These are phyloP conservation scores for Thumatha senex DNA, from an alignment of 2,888 invertebrate species.

Conservation along the genomic window DNA sequence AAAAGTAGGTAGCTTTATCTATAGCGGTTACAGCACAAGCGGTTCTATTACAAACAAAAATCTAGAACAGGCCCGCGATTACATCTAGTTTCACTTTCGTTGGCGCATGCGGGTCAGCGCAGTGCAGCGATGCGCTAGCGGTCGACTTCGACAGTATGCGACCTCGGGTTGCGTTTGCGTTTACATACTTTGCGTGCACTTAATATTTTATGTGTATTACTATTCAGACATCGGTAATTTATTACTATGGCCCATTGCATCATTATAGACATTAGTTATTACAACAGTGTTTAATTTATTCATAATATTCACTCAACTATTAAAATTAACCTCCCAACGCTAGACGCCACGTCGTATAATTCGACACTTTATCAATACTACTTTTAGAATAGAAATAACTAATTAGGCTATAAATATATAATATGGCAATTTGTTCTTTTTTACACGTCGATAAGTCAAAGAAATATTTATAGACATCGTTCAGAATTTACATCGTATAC, in stretches of 20 bases:
- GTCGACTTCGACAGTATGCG: slow-evolving; percentile 23
- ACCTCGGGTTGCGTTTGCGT: slow-evolving; percentile 41
- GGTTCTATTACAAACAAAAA: slow-evolving; percentile 47
- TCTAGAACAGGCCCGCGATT: slow-evolving; percentile 55
- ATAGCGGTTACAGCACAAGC: slow-evolving; percentile 9
- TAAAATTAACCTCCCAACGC: too few species aligned
- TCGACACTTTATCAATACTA: too few species aligned
- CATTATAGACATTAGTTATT: background rate
- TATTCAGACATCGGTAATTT: slow-evolving; percentile 22
- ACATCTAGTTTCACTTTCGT: slow-evolving; percentile 73
- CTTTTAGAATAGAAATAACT: background rate
- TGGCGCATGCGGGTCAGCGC: slow-evolving; percentile 60
- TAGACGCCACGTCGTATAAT: too few species aligned
- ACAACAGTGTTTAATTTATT: background rate
- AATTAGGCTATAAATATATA: background rate
- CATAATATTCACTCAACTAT: too few species aligned
- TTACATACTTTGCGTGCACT: slow-evolving; percentile 25
- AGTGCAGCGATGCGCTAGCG: slow-evolving; percentile 51
- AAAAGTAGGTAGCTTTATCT: background rate
- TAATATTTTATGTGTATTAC: slow-evolving; percentile 25
- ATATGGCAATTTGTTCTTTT: too few species aligned
- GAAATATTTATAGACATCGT: too few species aligned
- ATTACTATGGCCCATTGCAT: background rate
- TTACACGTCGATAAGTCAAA: too few species aligned
- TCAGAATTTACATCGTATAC: too few species aligned